Base-by-base conservation (phyloP, 2,888 invertebrate species). In the Trachelus stipa region DNA sequence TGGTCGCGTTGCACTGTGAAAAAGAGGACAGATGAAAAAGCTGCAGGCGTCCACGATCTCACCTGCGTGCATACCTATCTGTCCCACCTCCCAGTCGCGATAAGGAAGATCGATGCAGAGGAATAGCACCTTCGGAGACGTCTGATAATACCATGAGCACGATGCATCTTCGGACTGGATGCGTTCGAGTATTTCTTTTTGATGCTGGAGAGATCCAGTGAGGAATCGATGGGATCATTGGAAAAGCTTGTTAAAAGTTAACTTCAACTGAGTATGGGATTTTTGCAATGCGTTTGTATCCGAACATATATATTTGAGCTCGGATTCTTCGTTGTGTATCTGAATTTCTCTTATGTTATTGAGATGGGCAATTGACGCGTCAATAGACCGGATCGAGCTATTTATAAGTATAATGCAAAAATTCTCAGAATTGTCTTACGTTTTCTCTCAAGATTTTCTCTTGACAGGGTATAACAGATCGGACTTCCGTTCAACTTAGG, bases 41-140 rank as follows among this genome's bases (percentile, higher is more conserved):
- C 68, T 68, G 69, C 73, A 77, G 77, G 77, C 77, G 74, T 69
- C 69, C 73, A 71, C 69, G 74, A 74, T 74, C 74, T 69, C 69
- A 74, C 77, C 69, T 69, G 77, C 73, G 69, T 74, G 73, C 56
- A 77, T 73, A 56, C 56, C 56, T 56, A 56, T 56, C 56, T 56
- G 56, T 56, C 56, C 56, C 56, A 56, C 23, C 56, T 56, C 23
- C 31, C 71, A 34, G 33, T 33, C 71, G 71, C 31, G 71, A 71
- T 71, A 71, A 71, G 71, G 71, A 71, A 71, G 71, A 71, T 71
- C 71, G 71, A 71, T 71, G 71, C 71, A 34, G 31, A 34, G 71
- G 71, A 71, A 71, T 71, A 71, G 31, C 12, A 71, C 31, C 56
- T 56, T 56, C 23, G 23, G 23, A 56, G 56, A 56, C 56, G 56